phyloP scores from a whole-genome alignment of 2,113 vertebrate species.

The Emberiza fucata region DNA sequence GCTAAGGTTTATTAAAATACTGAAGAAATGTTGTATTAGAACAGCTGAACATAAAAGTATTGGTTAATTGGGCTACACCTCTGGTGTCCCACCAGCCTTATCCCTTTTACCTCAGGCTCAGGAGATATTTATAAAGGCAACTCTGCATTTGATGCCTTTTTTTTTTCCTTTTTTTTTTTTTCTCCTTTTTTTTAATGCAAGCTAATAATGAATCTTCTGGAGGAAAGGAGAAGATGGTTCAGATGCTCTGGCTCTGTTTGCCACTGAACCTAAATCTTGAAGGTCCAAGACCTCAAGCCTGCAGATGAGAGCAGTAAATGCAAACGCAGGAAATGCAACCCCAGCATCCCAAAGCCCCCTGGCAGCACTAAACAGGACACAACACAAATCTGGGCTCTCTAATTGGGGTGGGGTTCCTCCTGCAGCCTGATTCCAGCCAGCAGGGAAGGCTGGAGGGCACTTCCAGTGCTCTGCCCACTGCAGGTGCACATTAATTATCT shows the following conservation, averaged over 20 bases:
- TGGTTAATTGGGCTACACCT: not conserved
- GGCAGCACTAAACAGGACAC: not conserved
- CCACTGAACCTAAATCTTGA: not conserved
- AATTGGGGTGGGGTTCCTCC: not conserved
- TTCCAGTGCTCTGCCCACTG: not conserved
- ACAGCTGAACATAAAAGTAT: not conserved
- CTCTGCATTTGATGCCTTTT: not conserved
- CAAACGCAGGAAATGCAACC: not conserved
- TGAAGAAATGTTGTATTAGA: not conserved
- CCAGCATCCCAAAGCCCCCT: not conserved
- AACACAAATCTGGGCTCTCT: not conserved
- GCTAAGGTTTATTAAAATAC: conserved; percentile 27
- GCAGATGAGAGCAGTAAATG: not conserved
- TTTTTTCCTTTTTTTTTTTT: fast-evolving
- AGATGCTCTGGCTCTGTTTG: not conserved
- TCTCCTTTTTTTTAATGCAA: too few species aligned
- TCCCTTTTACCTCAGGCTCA: not conserved
- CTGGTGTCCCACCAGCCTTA: not conserved
- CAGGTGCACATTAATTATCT: not conserved
- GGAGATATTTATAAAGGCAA: not conserved
- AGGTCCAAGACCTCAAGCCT: not conserved
- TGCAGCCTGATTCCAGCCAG: not conserved
- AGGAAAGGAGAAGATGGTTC: not conserved
- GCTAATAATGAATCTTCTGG: not conserved
- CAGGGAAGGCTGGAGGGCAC: not conserved